Conservation (phyloP, 2,888 invertebrate species). For the Bembecia ichneumoniformis region DNA sequence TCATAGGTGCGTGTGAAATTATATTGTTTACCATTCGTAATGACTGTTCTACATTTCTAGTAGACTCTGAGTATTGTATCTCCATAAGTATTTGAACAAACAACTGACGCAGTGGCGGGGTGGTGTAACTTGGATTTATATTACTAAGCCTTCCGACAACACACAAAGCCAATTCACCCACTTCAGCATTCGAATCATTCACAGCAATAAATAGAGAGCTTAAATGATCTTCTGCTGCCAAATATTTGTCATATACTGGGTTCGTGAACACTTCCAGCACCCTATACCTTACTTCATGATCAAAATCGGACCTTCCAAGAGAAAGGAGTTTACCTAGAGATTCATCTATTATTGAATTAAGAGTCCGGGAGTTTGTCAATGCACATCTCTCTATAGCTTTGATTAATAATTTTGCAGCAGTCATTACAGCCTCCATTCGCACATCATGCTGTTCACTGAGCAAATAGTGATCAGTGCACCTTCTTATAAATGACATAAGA, state of each 20-base stretch:
- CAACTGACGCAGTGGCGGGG: slow-evolving; percentile 93
- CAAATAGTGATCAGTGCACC: slow-evolving; percentile 93
- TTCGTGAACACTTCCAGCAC: slow-evolving; percentile 93
- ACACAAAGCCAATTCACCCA: slow-evolving; percentile 92
- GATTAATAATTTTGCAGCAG: slow-evolving; percentile 89
- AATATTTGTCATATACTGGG: slow-evolving; percentile 89
- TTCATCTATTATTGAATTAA: slow-evolving; percentile 91
- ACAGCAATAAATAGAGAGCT: slow-evolving; percentile 93
- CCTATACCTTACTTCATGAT: slow-evolving; percentile 92
- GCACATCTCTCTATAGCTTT: slow-evolving; percentile 81
- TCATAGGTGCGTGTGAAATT: slow-evolving; percentile 92
- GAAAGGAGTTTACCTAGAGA: slow-evolving; percentile 91
- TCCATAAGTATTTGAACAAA: slow-evolving; percentile 94
- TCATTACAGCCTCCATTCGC: slow-evolving; percentile 90
- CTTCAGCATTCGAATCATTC: slow-evolving; percentile 96
- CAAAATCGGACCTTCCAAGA: slow-evolving; percentile 95
- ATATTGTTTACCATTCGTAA: slow-evolving; percentile 95
- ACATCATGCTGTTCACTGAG: slow-evolving; percentile 93
- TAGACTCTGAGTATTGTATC: slow-evolving; percentile 94
- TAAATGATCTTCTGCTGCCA: slow-evolving; percentile 96
- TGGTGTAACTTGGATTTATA: slow-evolving; percentile 97
- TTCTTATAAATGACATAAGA: slow-evolving; percentile 90
- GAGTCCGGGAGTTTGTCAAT: slow-evolving; percentile 82
- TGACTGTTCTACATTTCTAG: slow-evolving; percentile 96
- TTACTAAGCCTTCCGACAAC: slow-evolving; percentile 92